Percentiles rank a stretch among this genome's conserved stretches.
phyloP scores from a whole-genome alignment of 2,888 invertebrate genomes.

The Lumbricus terrestris region DNA sequence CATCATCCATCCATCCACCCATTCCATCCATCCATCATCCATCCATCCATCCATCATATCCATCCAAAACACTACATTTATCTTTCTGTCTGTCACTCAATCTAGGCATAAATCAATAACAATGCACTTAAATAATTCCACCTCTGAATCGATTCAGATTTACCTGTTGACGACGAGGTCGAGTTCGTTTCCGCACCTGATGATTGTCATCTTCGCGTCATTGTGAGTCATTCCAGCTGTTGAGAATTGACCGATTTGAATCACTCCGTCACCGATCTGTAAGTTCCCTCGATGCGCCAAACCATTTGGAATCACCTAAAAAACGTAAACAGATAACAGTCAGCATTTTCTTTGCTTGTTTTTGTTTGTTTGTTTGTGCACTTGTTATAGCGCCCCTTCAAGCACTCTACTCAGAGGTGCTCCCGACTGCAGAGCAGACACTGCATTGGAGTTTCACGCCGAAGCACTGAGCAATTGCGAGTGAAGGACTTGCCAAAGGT shows the following conservation, averaged over 20 bases:
- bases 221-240: neutral
- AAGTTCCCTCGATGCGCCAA: neutral
- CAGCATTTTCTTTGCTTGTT: neutral
- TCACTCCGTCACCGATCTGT: neutral
- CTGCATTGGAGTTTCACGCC: too few species aligned
- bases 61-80: neutral
- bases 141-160: too few species aligned
- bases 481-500: too few species aligned
- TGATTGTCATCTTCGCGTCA: conserved; percentile 7
- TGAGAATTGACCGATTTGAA: neutral
- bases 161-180: conserved; percentile 5
- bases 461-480: too few species aligned
- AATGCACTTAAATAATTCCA: neutral
- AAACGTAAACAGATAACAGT: neutral
- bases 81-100: neutral
- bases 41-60: neutral
- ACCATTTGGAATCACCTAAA: neutral
- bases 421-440: too few species aligned
- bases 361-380: too few species aligned
- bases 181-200: neutral
- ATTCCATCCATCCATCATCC: too few species aligned
- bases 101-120: neutral
- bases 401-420: too few species aligned
- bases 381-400: too few species aligned
- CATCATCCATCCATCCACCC: too few species aligned